A percentile compares a stretch with the other conserved stretches of the same genome.
These are phyloP conservation scores for Hofmannophila pseudospretella DNA, from an alignment of 2,888 invertebrate species.

Conservation along the genomic window DNA sequence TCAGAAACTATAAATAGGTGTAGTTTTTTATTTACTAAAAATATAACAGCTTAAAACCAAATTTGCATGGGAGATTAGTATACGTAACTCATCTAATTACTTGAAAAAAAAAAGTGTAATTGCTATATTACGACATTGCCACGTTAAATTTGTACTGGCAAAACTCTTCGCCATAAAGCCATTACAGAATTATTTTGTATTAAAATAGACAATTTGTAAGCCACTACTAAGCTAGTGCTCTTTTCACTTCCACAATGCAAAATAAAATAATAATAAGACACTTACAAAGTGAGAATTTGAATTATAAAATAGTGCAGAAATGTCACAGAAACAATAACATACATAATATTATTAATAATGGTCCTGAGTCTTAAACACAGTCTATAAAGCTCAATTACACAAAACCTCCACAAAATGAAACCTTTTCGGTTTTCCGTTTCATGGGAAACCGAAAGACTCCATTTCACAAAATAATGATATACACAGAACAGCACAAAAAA, in stretches of 20 bases:
- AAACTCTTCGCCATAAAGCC: slow-evolving; percentile 13
- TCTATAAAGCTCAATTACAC: slow-evolving; percentile 71
- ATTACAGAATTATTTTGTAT: slow-evolving; percentile 27
- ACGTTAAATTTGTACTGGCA: slow-evolving; percentile 32
- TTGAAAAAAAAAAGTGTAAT: too few relatives aligned
- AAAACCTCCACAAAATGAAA: slow-evolving; percentile 47
- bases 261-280: slow-evolving; percentile 42
- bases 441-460: slow-evolving; percentile 33
- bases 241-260: slow-evolving; percentile 40
- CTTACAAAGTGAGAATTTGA: slow-evolving; percentile 43
- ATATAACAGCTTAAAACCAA: slow-evolving; percentile 21
- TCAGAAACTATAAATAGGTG: slow-evolving; percentile 14
- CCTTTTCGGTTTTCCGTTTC: slow-evolving; percentile 26
- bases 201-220: slow-evolving; percentile 46
- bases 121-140: too few relatives aligned
- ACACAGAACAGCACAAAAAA: slow-evolving; percentile 66
- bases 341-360: slow-evolving; percentile 54
- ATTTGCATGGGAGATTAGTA: slow-evolving; percentile 18
- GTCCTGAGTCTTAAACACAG: slow-evolving; percentile 72
- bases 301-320: slow-evolving; percentile 52
- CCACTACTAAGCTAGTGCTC: slow-evolving; percentile 69
- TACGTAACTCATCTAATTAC: too few relatives aligned
- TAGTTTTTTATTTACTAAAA: slow-evolving; percentile 15
- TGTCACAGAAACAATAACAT: slow-evolving; percentile 43
- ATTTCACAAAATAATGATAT: slow-evolving; percentile 54